These are phyloP conservation scores for Lerema accius DNA, from an alignment of 1,140 invertebrate species.

Conservation along the genomic window DNA sequence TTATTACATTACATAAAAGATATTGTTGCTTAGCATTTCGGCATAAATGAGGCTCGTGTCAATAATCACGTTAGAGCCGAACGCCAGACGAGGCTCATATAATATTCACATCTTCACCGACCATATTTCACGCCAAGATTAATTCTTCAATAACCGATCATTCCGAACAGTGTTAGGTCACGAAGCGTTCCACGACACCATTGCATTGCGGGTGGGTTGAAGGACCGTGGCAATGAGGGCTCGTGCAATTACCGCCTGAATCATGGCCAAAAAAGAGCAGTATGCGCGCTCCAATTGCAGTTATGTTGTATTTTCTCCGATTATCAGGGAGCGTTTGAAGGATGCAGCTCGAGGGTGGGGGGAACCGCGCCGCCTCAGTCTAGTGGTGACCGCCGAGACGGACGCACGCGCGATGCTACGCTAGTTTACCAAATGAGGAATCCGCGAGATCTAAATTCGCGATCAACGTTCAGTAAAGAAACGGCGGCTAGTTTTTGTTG, in stretches of 20 bases:
- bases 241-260: conserved; percentile 74
- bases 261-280: conserved; percentile 72
- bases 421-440: conserved; percentile 67
- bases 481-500: conserved; percentile 57
- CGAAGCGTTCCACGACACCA: conserved; percentile 32
- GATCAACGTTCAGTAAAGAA: conserved; percentile 50
- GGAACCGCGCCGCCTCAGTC: conserved; percentile 67
- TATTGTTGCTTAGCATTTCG: conserved; percentile 1
- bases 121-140: conserved; percentile 53
- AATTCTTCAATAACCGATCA: conserved; percentile 57
- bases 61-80: neutral
- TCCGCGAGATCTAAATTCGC: conserved; percentile 57
- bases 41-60: conserved; percentile 10
- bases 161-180: conserved; percentile 41
- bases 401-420: conserved; percentile 52
- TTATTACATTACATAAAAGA: neutral
- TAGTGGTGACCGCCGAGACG: conserved; percentile 49
- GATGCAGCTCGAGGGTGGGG: conserved; percentile 61
- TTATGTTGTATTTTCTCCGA: conserved; percentile 78
- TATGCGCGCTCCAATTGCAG: conserved; percentile 77
- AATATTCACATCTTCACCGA: conserved; percentile 44
- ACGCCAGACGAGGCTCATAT: conserved; percentile 30
- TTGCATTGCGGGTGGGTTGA: conserved; percentile 45
- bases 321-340: conserved; percentile 77
- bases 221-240: conserved; percentile 58